Percentiles rank a stretch among this genome's conserved stretches.
phyloP scores from a whole-genome alignment of 1,140 invertebrate species.

The Meloidogyne chitwoodi region DNA sequence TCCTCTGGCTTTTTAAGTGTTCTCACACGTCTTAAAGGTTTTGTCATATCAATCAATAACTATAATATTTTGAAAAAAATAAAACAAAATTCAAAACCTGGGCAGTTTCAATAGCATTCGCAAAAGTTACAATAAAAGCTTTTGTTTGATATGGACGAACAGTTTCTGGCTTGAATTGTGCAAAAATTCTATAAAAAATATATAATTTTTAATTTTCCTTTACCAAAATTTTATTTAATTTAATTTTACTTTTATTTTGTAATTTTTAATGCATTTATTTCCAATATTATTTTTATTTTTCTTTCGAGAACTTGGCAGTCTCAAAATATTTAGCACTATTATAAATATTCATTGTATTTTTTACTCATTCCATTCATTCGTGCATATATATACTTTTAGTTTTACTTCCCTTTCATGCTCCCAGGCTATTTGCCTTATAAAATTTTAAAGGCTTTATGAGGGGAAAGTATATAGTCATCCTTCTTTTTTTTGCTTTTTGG shows the following conservation, averaged over 20 bases:
- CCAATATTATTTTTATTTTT: background rate
- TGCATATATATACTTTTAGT: background rate
- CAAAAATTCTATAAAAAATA: conserved; percentile 23
- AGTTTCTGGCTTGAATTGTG: conserved; percentile 27
- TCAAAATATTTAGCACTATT: background rate
- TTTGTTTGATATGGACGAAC: conserved; percentile 12
- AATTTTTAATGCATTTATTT: background rate
- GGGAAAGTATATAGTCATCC: background rate
- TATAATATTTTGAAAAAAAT: background rate
- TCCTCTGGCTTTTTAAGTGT: conserved; percentile 25
- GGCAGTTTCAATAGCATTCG: conserved; percentile 4
- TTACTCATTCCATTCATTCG: background rate
- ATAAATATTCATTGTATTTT: background rate
- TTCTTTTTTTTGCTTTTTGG: background rate
- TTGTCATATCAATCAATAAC: conserved; percentile 33
- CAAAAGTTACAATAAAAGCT: conserved; percentile 19
- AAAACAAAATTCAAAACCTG: background rate
- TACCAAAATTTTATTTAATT: background rate
- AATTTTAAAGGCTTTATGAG: background rate
- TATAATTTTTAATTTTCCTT: background rate
- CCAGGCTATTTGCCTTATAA: background rate
- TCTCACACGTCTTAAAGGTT: conserved; percentile 29
- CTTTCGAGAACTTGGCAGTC: background rate
- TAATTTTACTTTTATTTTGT: background rate
- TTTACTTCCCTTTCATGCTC: background rate